phyloP scores from a whole-genome alignment of 2,888 invertebrate genomes.

The Myopa testacea region DNA sequence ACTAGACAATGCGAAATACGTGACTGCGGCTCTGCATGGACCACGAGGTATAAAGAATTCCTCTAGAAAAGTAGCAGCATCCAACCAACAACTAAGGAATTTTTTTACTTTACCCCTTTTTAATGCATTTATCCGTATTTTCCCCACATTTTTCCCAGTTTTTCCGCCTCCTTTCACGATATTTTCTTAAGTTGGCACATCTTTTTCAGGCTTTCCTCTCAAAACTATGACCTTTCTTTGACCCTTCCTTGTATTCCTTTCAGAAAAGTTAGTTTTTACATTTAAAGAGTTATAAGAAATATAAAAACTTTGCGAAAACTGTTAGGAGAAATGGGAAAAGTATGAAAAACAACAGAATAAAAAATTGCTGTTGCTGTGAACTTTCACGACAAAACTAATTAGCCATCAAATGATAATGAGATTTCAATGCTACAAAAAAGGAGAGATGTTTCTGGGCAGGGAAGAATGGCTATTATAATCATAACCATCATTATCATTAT shows the following conservation, averaged over 20 bases:
- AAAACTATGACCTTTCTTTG: not conserved
- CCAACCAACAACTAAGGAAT: not conserved
- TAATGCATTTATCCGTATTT: no score
- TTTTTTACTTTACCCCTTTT: not conserved
- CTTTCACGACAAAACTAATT: slow-evolving; percentile 32
- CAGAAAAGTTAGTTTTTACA: not conserved
- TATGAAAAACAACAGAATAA: not conserved
- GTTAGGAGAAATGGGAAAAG: not conserved
- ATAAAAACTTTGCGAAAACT: not conserved
- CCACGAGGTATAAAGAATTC: not conserved
- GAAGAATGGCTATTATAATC: not conserved
- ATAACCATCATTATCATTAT: not conserved
- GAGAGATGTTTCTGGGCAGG: not conserved
- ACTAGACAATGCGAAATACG: slow-evolving; percentile 46
- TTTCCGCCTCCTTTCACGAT: no score
- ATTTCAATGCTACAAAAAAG: not conserved
- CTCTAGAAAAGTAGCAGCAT: not conserved
- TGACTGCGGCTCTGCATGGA: slow-evolving; percentile 41
- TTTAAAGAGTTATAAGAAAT: not conserved
- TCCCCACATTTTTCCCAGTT: no score
- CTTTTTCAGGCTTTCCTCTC: no score
- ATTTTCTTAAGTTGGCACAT: no score
- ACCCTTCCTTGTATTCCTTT: not conserved
- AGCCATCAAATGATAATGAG: slow-evolving; percentile 29
- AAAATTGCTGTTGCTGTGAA: slow-evolving; percentile 3